These are phyloP conservation scores for Ernsta delagoae DNA, from an alignment of 2,888 invertebrate genomes.

Conservation along the genomic window DNA sequence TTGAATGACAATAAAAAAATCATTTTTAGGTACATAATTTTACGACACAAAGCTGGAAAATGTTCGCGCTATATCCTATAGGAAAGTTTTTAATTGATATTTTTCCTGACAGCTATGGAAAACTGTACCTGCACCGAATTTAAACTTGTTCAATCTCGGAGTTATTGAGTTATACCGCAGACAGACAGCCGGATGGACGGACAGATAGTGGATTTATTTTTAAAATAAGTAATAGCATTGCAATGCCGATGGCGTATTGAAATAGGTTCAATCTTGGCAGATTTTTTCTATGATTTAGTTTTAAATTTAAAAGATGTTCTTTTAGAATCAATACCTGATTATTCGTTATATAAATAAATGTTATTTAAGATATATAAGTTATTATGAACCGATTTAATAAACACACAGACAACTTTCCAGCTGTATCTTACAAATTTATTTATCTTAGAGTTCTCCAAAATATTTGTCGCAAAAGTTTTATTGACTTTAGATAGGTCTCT, in stretches of 20 bases:
- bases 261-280: neutral
- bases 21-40: too few species aligned
- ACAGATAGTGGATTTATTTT: conserved; percentile 20
- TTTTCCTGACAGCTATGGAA: conserved; percentile 14
- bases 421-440: too few species aligned
- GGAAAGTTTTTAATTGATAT: conserved; percentile 10
- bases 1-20: too few species aligned
- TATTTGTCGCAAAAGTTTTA: too few species aligned
- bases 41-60: neutral
- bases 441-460: too few species aligned
- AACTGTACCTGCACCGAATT: conserved; percentile 24
- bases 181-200: conserved; percentile 21
- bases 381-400: too few species aligned
- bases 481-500: neutral
- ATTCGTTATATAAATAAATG: too few species aligned
- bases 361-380: too few species aligned
- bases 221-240: conserved; percentile 17
- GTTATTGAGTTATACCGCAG: conserved; percentile 25
- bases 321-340: too few species aligned
- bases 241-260: conserved; percentile 8
- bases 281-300: neutral
- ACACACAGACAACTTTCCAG: too few species aligned
- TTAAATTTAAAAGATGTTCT: neutral
- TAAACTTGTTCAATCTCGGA: conserved; percentile 22
- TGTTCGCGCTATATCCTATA: neutral